A percentile compares a stretch with the other conserved stretches of the same genome.
phyloP scores from a whole-genome alignment of 2,797 vertebrate species.

The Pterois miles region DNA sequence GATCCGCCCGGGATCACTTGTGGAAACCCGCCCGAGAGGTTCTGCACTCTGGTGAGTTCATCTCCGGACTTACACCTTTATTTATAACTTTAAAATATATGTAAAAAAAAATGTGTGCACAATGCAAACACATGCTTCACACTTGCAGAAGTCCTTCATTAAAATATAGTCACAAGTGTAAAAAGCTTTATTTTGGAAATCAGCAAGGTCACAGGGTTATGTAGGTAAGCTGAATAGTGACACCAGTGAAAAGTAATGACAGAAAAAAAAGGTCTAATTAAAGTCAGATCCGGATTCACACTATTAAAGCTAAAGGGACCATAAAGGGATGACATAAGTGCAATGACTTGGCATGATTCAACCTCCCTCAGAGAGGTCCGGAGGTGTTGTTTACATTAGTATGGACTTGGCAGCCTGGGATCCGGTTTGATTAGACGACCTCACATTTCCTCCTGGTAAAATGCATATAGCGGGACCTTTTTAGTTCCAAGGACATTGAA shows the following conservation, averaged over 20 bases:
- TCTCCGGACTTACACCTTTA: background rate
- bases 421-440: slow-evolving; percentile 54
- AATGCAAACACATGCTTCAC: background rate
- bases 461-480: slow-evolving; percentile 63
- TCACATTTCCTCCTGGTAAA: slow-evolving; percentile 60
- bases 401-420: slow-evolving; percentile 66
- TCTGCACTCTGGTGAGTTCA: slow-evolving; percentile 96
- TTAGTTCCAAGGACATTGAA: slow-evolving; percentile 76
- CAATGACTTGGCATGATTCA: slow-evolving; percentile 58
- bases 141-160: background rate
- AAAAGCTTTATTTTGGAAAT: slow-evolving; percentile 1
- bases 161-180: background rate
- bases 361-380: slow-evolving; percentile 36
- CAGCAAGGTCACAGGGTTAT: background rate
- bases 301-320: slow-evolving; percentile 34
- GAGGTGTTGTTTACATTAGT: slow-evolving; percentile 79
- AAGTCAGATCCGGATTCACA: slow-evolving; percentile 41
- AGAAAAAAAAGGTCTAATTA: slow-evolving; percentile 19
- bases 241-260: slow-evolving; percentile 12
- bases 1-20: slow-evolving; percentile 95
- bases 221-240: background rate
- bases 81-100: background rate
- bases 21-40: slow-evolving; percentile 94
- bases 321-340: slow-evolving; percentile 56
- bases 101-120: background rate